A percentile compares a stretch with the other conserved stretches of the same genome.
phyloP scores from a whole-genome alignment of 2,888 invertebrate genomes.

The Perizoma affinitatum region DNA sequence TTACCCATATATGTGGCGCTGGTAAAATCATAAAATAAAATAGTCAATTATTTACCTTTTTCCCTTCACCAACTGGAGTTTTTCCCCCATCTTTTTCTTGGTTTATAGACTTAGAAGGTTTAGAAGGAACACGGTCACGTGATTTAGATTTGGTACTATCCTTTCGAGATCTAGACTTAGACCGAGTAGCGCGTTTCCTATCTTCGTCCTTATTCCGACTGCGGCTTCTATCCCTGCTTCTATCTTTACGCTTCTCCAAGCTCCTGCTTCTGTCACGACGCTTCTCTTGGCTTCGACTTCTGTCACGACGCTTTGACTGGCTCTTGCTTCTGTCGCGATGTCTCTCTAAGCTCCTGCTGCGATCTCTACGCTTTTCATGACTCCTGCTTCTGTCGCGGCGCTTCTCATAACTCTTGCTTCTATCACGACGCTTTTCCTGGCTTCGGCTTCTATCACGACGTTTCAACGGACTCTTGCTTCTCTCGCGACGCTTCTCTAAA shows the following conservation, averaged over 20 bases:
- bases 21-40: too few species aligned
- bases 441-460: conserved; percentile 21
- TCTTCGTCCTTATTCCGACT: conserved; percentile 21
- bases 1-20: too few species aligned
- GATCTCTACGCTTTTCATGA: conserved; percentile 43
- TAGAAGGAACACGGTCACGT: conserved; percentile 48
- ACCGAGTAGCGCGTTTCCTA: conserved; percentile 46
- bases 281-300: conserved; percentile 20
- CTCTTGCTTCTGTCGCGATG: conserved; percentile 22
- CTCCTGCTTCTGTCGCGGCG: conserved; percentile 27
- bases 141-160: conserved; percentile 44
- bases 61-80: conserved; percentile 51
- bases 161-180: conserved; percentile 48
- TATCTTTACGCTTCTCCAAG: conserved; percentile 23
- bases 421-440: conserved; percentile 17
- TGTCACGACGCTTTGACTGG: conserved; percentile 16
- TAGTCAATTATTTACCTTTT: conserved; percentile 42
- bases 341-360: conserved; percentile 28
- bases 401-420: conserved; percentile 21
- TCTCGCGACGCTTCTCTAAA: conserved; percentile 20
- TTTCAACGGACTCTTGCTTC: conserved; percentile 21
- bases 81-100: conserved; percentile 48
- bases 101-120: conserved; percentile 39
- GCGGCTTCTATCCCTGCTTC: conserved; percentile 19
- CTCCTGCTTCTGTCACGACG: conserved; percentile 26